Evolutionary conservation across 2,113 vertebrate genomes (phyloP), one percentile per base, ranked within the genome.

Genomic region (Tonatia bakeri): DNA sequence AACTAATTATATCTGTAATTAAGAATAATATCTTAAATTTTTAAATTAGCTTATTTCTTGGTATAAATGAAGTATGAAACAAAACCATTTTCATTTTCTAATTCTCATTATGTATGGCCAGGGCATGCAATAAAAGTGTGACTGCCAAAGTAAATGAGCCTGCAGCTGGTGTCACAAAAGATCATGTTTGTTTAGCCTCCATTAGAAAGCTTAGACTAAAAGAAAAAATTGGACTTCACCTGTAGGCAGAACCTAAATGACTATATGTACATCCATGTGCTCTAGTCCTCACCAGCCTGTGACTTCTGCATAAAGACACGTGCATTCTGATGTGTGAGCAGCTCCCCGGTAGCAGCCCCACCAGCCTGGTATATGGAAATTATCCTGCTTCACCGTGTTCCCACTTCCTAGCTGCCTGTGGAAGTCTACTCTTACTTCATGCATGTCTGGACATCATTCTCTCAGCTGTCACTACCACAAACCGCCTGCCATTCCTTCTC

Each of bases 71-170:
- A 72, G 24, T 85, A 10, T 69, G 52, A 70, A 52, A 69, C 81
- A 85, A 95, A 73, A 67, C 3, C 2, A 31, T 77, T 82, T 97
- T 97, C 14, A 87, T 45, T 94, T 14, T 81, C 26, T 72, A 47
- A 69, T 86, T 69, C 38, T 65, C 17, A 80, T 20, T 81, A 2
- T 47, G 8, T 79, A 38, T 90, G 86, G 45, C 31, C 24, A 94
- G 15, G 79, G 17, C 16, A 89, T 86, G 33, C 79, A 56, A 69
- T 84, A 73, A 65, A 96, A 96, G 14, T 82, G 13, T 54, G 59
- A 92, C 40, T 84, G 28, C 24, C 36, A 65, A 76, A 50, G 36
- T 45, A 82, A 92, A 43, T 52, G 40, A 87, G 28, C 38, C 69
- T 92, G 4, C 4, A 67, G 40, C 20, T 56, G 69, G 33, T 45